A percentile compares a stretch with the other conserved stretches of the same genome.
phyloP scores from a whole-genome alignment of 2,888 invertebrate genomes.

The Noctua pronuba region DNA sequence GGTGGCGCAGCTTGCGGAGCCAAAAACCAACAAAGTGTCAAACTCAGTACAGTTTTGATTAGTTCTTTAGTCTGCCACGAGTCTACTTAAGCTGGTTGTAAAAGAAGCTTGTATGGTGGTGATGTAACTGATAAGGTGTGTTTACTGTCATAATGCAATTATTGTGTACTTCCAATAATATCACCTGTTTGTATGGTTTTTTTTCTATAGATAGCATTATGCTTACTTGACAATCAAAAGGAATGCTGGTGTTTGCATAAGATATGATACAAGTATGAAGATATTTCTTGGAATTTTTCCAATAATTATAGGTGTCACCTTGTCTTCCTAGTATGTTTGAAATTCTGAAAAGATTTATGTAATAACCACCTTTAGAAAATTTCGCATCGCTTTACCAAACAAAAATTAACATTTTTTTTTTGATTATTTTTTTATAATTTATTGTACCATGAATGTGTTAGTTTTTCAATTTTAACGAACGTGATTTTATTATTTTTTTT shows the following conservation, averaged over 20 bases:
- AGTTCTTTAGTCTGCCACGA: constrained; percentile 4
- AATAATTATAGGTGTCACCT: constrained; percentile 7
- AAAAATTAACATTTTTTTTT: no score
- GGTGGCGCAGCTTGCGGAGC: constrained; percentile 7
- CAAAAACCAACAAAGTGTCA: not conserved
- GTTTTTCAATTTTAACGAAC: no score
- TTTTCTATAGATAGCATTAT: constrained; percentile 7
- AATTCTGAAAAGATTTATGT: not conserved
- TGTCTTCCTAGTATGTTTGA: not conserved
- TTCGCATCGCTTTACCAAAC: not conserved
- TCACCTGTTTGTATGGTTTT: constrained; percentile 39
- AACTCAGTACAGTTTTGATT: not conserved
- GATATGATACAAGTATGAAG: constrained; percentile 7
- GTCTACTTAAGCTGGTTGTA: not conserved
- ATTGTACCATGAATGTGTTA: no score
- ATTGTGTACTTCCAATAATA: constrained; percentile 41
- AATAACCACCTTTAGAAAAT: not conserved
- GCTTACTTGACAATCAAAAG: not conserved
- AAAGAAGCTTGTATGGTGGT: not conserved
- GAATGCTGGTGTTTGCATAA: constrained; percentile 25
- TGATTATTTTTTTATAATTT: no score
- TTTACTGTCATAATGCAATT: constrained; percentile 46
- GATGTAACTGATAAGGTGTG: constrained; percentile 43
- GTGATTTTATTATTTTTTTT: no score
- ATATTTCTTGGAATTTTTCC: constrained; percentile 30